These are phyloP conservation scores for Poicephalus gulielmi DNA, from an alignment of 2,113 vertebrate species.

Conservation along the genomic window DNA sequence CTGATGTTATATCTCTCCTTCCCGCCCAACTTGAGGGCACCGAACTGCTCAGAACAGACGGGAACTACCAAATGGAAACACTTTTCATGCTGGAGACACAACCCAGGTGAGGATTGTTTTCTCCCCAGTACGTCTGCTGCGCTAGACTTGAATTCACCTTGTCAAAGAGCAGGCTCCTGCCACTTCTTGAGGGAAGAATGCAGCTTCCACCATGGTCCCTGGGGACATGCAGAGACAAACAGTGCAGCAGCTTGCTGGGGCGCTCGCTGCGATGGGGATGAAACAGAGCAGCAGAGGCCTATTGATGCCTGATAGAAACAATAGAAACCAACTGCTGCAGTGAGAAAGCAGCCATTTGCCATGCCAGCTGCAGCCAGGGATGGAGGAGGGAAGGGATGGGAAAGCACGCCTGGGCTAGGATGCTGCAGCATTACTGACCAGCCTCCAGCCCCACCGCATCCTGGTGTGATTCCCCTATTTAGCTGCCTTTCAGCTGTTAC, in stretches of 20 bases:
- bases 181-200: neutral
- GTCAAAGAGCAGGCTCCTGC: conserved; percentile 19
- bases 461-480: neutral
- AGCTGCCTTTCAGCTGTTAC: neutral
- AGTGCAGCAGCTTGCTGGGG: neutral
- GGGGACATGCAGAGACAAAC: neutral
- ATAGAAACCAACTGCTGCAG: neutral
- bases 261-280: neutral
- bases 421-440: neutral
- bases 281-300: neutral
- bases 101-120: neutral
- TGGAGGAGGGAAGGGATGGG: rapidly evolving
- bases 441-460: rapidly evolving
- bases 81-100: neutral
- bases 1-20: too few relatives aligned
- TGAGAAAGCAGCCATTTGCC: conserved; percentile 13
- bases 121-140: neutral
- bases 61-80: neutral
- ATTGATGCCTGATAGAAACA: neutral
- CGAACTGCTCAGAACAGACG: neutral
- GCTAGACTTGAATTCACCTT: conserved; percentile 11
- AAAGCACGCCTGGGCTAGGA: rapidly evolving
- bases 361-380: neutral
- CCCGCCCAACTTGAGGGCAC: neutral
- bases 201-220: neutral